Evolutionary conservation across 2,797 vertebrate species (phyloP), one percentile per base, ranked within the genome.

Genomic region (Microhierax caerulescens): DNA sequence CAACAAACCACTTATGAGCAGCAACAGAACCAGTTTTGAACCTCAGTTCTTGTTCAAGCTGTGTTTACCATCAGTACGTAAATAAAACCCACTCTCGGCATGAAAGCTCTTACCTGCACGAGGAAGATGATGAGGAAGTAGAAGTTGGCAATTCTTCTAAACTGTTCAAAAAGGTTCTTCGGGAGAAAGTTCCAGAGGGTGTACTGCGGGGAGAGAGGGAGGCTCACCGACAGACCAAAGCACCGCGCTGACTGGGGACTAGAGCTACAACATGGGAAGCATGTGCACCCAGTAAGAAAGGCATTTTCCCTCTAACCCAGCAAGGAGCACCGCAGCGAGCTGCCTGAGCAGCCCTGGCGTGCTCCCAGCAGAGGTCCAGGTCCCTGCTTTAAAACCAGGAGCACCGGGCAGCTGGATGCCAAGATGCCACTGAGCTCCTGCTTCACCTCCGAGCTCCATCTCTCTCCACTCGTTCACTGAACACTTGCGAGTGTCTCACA

Each of bases 91-190:
- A 6, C 3, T 7, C 32, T 48, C 15, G 10, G 25, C 37, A 61
- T 6, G 36, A 24, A 65, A 83, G 34, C 28, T 72, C 99, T 99
- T 98, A 99, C 99, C 99, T 99, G 99, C 76, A 99, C 99, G 37
- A 99, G 98, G 97, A 99, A 99, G 98, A 99, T 99, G 97, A 99
- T 99, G 91, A 99, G 99, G 98, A 99, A 99, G 98, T 99, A 99
- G 98, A 99, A 99, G 98, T 99, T 99, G 90, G 99, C 99, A 95
- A 99, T 99, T 99, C 99, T 99, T 98, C 99, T 98, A 93, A 99
- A 99, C 98, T 99, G 99, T 96, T 99, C 99, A 94, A 99, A 99
- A 67, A 99, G 98, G 97, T 99, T 99, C 98, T 99, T 99, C 95
- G 99, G 99, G 97, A 99, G 98, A 97, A 99, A 99, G 98, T 99